phyloP scores from a whole-genome alignment of 1,140 invertebrate genomes.

The Euborellia annulipes region DNA sequence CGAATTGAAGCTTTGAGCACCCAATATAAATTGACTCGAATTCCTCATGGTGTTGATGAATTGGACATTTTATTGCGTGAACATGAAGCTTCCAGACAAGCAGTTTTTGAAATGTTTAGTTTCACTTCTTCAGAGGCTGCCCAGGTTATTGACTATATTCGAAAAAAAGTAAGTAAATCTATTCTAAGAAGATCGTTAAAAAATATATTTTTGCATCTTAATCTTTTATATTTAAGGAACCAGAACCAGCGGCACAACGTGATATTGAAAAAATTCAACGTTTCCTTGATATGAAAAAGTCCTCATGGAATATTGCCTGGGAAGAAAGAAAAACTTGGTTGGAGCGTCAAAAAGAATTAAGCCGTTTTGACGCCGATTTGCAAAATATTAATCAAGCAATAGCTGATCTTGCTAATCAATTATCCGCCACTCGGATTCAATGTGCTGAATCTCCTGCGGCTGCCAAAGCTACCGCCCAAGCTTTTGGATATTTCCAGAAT shows the following conservation, averaged over 20 bases:
- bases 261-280: conserved; percentile 53
- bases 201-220: not conserved
- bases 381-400: conserved; percentile 55
- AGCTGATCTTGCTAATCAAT: conserved; percentile 44
- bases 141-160: conserved; percentile 42
- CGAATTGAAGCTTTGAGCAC: conserved; percentile 30
- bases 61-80: conserved; percentile 37
- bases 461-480: conserved; percentile 48
- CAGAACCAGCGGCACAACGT: conserved; percentile 40
- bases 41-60: conserved; percentile 30
- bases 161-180: conserved; percentile 32
- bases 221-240: conserved; percentile 39
- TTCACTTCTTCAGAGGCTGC: conserved; percentile 42
- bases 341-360: conserved; percentile 45
- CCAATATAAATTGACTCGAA: conserved; percentile 23
- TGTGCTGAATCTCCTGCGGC: conserved; percentile 54
- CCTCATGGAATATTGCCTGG: conserved; percentile 42
- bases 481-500: conserved; percentile 63
- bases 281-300: conserved; percentile 34
- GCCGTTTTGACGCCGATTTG: conserved; percentile 53
- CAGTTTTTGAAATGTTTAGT: conserved; percentile 40
- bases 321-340: conserved; percentile 39
- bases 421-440: conserved; percentile 42
- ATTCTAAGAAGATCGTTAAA: not conserved
- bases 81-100: conserved; percentile 39